phyloP scores from a whole-genome alignment of 2,888 invertebrate species.

The Campoplex nolae region DNA sequence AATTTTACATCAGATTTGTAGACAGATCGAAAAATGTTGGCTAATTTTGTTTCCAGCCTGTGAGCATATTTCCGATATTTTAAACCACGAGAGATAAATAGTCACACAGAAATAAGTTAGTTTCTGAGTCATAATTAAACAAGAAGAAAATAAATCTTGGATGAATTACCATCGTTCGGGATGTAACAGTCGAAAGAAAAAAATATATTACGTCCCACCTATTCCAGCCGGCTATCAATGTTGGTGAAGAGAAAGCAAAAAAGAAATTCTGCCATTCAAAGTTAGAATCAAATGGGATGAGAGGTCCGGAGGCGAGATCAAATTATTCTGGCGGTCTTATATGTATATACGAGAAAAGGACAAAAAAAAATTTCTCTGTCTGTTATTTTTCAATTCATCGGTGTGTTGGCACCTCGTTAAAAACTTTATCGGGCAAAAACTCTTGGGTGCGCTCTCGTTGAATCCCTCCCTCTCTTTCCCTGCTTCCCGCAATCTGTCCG shows the following conservation, averaged over 20 bases:
- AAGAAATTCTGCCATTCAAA: slow-evolving; percentile 30
- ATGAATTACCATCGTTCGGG: slow-evolving; percentile 28
- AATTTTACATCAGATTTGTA: background rate
- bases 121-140: slow-evolving; percentile 28
- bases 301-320: slow-evolving; percentile 11
- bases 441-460: slow-evolving; percentile 16
- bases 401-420: slow-evolving; percentile 53
- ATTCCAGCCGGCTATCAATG: slow-evolving; percentile 14
- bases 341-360: slow-evolving; percentile 36
- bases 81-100: background rate
- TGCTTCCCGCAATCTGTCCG: slow-evolving; percentile 1
- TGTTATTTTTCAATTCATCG: slow-evolving; percentile 61
- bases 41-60: background rate
- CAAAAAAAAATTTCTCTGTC: background rate
- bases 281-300: slow-evolving; percentile 21
- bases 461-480: background rate
- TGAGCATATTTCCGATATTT: background rate
- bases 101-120: background rate
- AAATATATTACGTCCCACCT: slow-evolving; percentile 3
- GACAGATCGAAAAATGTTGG: background rate
- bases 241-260: slow-evolving; percentile 12
- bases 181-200: slow-evolving; percentile 5
- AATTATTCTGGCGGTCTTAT: slow-evolving; percentile 32
- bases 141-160: slow-evolving; percentile 29
- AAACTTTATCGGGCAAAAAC: slow-evolving; percentile 45